Base-by-base conservation (phyloP, 1,140 invertebrate genomes). In the Thereuonema tuberculata region DNA sequence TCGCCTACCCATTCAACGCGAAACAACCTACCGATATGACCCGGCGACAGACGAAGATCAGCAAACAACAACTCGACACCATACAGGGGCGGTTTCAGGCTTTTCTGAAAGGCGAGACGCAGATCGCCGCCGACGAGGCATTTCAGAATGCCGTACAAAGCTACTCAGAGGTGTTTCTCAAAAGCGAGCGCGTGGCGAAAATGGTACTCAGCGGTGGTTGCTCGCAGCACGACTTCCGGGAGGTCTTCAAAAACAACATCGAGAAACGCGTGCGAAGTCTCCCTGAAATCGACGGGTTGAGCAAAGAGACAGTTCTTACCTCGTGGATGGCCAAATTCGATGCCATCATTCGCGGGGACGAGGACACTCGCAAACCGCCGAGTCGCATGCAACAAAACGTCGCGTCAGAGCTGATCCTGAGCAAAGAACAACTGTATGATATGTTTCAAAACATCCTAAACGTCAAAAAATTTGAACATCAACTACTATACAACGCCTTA, bases 291-390 rank as follows among this genome's bases (percentile, higher is more conserved):
- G 95, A 99, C 77, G 96, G 96, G 61, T 77, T 99, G 63, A 98
- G 93, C 76, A 99, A 99, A 81, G 96, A 99, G 77, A 98, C 95
- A 53, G 94, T 99, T 24, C 77, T 98, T 66, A 95, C 92, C 55
- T 97, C 94, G 53, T 99, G 96, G 96, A 88, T 99, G 83, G 91
- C 93, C 31, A 99, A 99, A 78, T 98, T 98, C 75, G 97, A 99
- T 78, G 92, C 92, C 72, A 98, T 99, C 70, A 87, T 97, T 71
- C 94, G 82, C 56, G 85, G 87, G 43, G 89, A 93, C 67, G 90
- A 93, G 64, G 89, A 93, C 67, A 81, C 82, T 43, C 91, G 90
- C 72, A 78, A 89, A 71, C 87, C 89, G 37, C 84, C 85, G 43
- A 78, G 87, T 65, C 82, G 86, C 70, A 55, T 91, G 77, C 86